Percentiles rank a stretch among this genome's conserved stretches.
Evolutionary conservation across 1,140 invertebrate genomes (phyloP).

Genomic region (Phthorimaea operculella): DNA sequence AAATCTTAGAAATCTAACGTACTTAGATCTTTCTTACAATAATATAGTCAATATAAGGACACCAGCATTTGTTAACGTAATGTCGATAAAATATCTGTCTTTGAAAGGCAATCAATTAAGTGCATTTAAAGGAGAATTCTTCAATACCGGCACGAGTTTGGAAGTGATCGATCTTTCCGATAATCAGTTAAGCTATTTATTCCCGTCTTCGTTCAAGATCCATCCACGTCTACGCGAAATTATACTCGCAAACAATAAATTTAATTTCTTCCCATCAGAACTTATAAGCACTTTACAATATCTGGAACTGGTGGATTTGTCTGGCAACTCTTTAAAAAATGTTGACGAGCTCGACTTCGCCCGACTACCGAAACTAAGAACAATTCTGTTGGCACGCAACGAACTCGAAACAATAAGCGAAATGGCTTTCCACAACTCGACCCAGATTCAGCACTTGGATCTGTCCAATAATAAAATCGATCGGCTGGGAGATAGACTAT

Average conservation of each 20-base stretch:
- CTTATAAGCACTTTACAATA: slow-evolving; percentile 79
- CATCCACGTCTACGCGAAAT: slow-evolving; percentile 79
- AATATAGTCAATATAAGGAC: slow-evolving; percentile 80
- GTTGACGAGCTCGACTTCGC: slow-evolving; percentile 88
- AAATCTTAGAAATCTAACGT: slow-evolving; percentile 77
- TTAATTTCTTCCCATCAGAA: slow-evolving; percentile 85
- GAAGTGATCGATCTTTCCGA: slow-evolving; percentile 79
- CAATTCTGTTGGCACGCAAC: slow-evolving; percentile 78
- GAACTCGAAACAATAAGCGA: slow-evolving; percentile 83
- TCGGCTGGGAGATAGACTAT: slow-evolving; percentile 79
- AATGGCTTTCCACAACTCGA: slow-evolving; percentile 90
- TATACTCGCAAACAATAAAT: slow-evolving; percentile 77
- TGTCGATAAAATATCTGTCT: slow-evolving; percentile 75
- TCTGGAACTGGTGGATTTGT: slow-evolving; percentile 80
- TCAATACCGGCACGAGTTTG: slow-evolving; percentile 76
- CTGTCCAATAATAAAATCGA: slow-evolving; percentile 81
- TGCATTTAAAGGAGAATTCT: slow-evolving; percentile 83
- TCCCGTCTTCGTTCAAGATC: slow-evolving; percentile 84
- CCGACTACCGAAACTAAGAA: slow-evolving; percentile 76
- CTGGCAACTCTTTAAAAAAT: slow-evolving; percentile 78
- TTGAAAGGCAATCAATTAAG: slow-evolving; percentile 77
- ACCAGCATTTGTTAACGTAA: slow-evolving; percentile 74
- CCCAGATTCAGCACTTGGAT: slow-evolving; percentile 84
- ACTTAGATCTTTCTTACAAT: slow-evolving; percentile 80
- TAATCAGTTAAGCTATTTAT: slow-evolving; percentile 82